A percentile compares a stretch with the other conserved stretches of the same genome.
Evolutionary conservation across 2,113 vertebrate species (phyloP).

Genomic region (Oncorhynchus masou): DNA sequence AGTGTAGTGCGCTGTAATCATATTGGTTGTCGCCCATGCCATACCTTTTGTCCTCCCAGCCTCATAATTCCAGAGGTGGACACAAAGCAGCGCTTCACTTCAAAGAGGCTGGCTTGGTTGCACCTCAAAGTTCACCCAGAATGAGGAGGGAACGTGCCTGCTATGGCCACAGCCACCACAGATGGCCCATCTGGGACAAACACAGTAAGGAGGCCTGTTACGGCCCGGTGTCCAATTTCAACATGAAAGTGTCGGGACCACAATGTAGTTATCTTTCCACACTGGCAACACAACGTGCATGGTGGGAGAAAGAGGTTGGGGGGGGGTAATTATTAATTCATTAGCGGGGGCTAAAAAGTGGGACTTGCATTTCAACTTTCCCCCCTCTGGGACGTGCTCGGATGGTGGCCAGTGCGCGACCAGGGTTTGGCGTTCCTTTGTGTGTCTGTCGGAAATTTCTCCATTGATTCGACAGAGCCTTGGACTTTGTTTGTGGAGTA

Average conservation of each 20-base stretch:
- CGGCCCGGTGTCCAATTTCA: slow-evolving; percentile 70
- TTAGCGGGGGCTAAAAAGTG: too few relatives aligned
- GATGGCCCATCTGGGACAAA: slow-evolving; percentile 58
- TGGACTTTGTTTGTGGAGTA: too few relatives aligned
- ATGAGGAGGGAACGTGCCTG: slow-evolving; percentile 60
- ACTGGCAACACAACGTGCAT: slow-evolving; percentile 8
- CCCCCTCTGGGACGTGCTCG: neutral
- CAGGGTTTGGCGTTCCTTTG: too few relatives aligned
- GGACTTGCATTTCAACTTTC: neutral
- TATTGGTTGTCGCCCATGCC: slow-evolving; percentile 33
- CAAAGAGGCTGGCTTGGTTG: slow-evolving; percentile 63
- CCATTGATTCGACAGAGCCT: too few relatives aligned
- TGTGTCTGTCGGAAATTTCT: too few relatives aligned
- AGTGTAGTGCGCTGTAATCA: slow-evolving; percentile 59
- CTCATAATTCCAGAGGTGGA: slow-evolving; percentile 54
- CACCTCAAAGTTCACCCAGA: slow-evolving; percentile 68
- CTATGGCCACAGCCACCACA: slow-evolving; percentile 46
- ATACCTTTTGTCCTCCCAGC: neutral
- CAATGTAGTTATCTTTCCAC: slow-evolving; percentile 33
- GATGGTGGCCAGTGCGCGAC: neutral
- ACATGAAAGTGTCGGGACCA: slow-evolving; percentile 64
- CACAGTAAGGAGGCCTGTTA: slow-evolving; percentile 40
- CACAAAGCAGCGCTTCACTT: slow-evolving; percentile 34
- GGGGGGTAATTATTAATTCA: slow-evolving; percentile 15
- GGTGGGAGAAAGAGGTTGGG: neutral